Base-by-base conservation (phyloP, 2,888 invertebrate genomes). In the Adelphocoris suturalis region DNA sequence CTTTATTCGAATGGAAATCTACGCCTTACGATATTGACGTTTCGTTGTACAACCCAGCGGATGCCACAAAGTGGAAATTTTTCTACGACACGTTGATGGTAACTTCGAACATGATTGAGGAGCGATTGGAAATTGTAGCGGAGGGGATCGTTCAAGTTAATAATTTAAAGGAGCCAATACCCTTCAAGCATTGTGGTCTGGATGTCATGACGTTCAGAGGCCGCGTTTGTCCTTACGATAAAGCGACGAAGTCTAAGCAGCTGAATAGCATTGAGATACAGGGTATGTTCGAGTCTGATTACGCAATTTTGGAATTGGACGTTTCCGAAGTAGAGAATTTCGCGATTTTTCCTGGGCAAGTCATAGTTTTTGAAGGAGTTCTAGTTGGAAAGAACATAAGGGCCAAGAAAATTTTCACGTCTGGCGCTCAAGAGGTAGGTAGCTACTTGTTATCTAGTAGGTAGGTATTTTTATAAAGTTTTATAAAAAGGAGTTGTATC, bases 291-390 rank as follows among this genome's bases (percentile, higher is more conserved):
- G 89, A 89, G 23, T 81, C 81, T 11, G 48, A 89, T 19, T 61
- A 48, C 82, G 61, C 28, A 9, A 23, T 89, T 7, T 46, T 89
- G 27, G 80, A 81, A 14, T 96, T 90, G 13, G 90, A 90, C 55
- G 19, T 90, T 4, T 75, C 90, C 5, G 85, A 85, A 28, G 81
- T 86, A 12, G 85, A 88, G 9, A 57, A 90, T 46, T 87, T 82
- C 37, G 95, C 96, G 0, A 92, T 97, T 90, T 97, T 96, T 93
- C 96, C 97, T 28, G 97, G 97, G 0, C 97, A 97, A 94, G 95
- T 96, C 84, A 95, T 97, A 13, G 96, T 96, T 75, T 95, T 97
- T 90, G 95, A 95, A 87, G 98, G 97, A 0, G 97, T 97, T 93
- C 95, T 95, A 0, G 95, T 95, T 27, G 97, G 96, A 0, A 95